phyloP scores from a whole-genome alignment of 2,797 vertebrate genomes.

The Dicrostonyx torquatus region DNA sequence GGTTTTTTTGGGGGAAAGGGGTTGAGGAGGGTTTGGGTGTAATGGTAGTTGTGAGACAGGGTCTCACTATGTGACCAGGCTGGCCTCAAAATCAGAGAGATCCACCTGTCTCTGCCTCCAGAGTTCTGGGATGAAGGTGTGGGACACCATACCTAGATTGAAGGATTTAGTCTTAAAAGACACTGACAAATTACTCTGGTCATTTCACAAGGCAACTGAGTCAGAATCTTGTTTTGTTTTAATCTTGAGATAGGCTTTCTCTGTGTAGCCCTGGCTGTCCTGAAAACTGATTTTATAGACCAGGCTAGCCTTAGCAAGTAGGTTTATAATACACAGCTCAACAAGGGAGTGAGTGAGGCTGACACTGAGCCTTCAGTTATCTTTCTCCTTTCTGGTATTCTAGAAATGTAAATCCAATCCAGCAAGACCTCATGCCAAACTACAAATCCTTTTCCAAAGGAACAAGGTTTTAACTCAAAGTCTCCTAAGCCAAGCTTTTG shows the following conservation, averaged over 20 bases:
- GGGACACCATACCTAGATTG: background rate
- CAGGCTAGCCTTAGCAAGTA: background rate
- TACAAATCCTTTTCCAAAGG: constrained; percentile 53
- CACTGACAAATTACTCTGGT: background rate
- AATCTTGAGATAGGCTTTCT: background rate
- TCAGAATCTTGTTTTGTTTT: background rate
- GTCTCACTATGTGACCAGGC: background rate
- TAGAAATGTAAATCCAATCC: constrained; percentile 66
- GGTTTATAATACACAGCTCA: constrained; percentile 19
- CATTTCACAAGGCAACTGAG: constrained; percentile 41
- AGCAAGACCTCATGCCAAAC: constrained; percentile 52
- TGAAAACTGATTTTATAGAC: background rate
- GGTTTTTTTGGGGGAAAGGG: background rate
- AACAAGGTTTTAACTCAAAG: constrained; percentile 35
- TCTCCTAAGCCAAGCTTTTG: constrained; percentile 40
- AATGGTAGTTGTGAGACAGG: background rate
- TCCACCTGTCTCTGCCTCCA: background rate
- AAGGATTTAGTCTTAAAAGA: constrained; percentile 18
- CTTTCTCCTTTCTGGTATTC: constrained; percentile 52
- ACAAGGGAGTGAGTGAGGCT: background rate
- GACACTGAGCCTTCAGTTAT: background rate
- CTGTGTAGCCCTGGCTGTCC: background rate
- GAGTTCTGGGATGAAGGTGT: background rate
- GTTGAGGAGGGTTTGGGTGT: background rate
- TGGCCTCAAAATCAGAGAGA: background rate